Conservation (phyloP, 2,797 vertebrate genomes). For the Clarias pachynema region DNA sequence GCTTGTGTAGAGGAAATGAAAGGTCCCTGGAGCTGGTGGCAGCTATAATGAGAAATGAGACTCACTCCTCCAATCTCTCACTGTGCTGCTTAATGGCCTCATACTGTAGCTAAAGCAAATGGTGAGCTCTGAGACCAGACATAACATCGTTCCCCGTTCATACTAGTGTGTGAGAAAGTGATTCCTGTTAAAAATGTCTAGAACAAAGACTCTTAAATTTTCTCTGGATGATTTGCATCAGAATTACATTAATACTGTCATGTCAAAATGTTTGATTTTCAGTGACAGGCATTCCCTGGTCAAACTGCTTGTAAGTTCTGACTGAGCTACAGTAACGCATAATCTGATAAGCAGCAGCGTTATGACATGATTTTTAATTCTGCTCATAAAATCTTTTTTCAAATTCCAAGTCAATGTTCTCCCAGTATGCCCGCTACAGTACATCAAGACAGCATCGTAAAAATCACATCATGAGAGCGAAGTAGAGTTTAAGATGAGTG, state of each 20-base stretch:
- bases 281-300: neutral
- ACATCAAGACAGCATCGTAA: neutral
- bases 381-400: neutral
- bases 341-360: neutral
- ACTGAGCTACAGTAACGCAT: neutral
- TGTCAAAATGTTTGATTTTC: no score
- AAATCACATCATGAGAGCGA: neutral
- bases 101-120: constrained; percentile 48
- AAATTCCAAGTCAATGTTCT: neutral
- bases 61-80: constrained; percentile 51
- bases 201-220: neutral
- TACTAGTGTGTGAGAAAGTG: neutral
- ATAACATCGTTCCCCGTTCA: constrained; percentile 19
- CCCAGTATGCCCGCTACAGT: neutral
- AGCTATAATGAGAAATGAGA: constrained; percentile 61
- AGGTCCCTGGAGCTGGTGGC: constrained; percentile 83
- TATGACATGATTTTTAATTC: neutral
- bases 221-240: neutral
- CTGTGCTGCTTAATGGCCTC: constrained; percentile 48
- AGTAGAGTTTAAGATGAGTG: neutral
- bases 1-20: constrained; percentile 97
- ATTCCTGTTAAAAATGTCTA: constrained; percentile 16
- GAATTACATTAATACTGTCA: neutral
- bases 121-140: constrained; percentile 38
- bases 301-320: neutral